Evolutionary conservation across 2,113 vertebrate genomes (phyloP).

Genomic region (Ailuropoda melanoleuca): DNA sequence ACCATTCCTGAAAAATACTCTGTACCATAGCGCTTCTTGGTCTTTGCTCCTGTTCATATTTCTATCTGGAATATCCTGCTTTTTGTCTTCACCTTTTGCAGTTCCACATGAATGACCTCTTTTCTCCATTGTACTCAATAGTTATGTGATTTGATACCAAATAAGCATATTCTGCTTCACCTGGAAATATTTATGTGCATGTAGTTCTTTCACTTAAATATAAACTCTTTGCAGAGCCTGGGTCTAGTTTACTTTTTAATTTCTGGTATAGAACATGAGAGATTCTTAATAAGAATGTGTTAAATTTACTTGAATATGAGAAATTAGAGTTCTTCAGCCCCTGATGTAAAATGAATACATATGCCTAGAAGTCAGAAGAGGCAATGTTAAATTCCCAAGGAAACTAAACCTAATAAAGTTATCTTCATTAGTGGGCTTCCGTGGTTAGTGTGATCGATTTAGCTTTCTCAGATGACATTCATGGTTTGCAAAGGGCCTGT

Average conservation of each 20-base stretch:
- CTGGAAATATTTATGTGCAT: background rate
- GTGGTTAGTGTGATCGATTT: background rate
- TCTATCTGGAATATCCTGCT: background rate
- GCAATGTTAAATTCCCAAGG: background rate
- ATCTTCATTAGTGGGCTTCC: background rate
- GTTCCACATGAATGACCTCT: background rate
- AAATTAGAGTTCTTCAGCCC: background rate
- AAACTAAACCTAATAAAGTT: background rate
- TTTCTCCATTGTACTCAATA: background rate
- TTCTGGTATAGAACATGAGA: background rate
- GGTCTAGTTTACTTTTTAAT: constrained; percentile 2
- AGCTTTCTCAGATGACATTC: background rate
- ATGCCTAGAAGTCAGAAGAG: background rate
- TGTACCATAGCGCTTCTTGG: background rate
- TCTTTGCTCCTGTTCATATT: constrained; percentile 1
- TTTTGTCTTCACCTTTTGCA: constrained; percentile 42
- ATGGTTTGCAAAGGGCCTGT: background rate
- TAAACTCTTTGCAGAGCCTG: background rate
- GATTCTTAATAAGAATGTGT: background rate
- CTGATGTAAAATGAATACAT: background rate
- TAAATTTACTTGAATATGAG: background rate
- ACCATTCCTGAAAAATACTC: background rate
- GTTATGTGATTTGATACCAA: background rate
- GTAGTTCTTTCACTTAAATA: background rate
- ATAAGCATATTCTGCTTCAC: background rate